Base-by-base conservation (phyloP, 2,113 vertebrate species). In the Gadus chalcogrammus region DNA sequence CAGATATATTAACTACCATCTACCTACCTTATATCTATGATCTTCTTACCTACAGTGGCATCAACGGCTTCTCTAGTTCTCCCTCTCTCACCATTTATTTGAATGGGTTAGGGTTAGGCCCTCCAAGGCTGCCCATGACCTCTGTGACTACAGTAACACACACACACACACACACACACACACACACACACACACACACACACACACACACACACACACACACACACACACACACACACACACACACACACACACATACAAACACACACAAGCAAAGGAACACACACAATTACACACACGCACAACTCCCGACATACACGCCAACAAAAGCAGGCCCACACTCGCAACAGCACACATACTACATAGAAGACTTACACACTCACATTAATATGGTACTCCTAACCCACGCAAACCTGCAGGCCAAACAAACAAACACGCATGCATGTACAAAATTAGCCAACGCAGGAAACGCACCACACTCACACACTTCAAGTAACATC, bases 401-500 rank as follows among this genome's bases (percentile, higher is more conserved):
- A 48, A 48, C 42, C 8, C 11, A 2, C 42, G 11, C 42, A 48
- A 2, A 13, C 42, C 42, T 48, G 42, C 42, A 13, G 42, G 42
- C 42, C 42, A 48, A 48, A 48, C 42, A 48, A 48, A 48, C 42
- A 48, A 2, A 48, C 42, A 9, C 6, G 55, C 55, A 58, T 58
- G 55, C 15, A 58, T n/a, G n/a, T n/a, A 58, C 55, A 58, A 58
- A 58, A 12, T 16, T 4, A 17, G 55, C 55, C 9, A 16, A 58
- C 55, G 61, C 22, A 13, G 42, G 42, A 48, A 48, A 48, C 42
- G 11, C 42, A 48, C 20, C 61, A 62, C 20, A 13, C 5, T 48
- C 61, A 62, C 24, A 27, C 61, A 62, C 61, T 84, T 92, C 87
- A 90, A 87, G 89, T 90, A 89, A 82, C 78, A 77, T 91, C 90